These are phyloP conservation scores for Drosophila koepferae DNA, from an alignment of 2,888 invertebrate species.

Conservation along the genomic window DNA sequence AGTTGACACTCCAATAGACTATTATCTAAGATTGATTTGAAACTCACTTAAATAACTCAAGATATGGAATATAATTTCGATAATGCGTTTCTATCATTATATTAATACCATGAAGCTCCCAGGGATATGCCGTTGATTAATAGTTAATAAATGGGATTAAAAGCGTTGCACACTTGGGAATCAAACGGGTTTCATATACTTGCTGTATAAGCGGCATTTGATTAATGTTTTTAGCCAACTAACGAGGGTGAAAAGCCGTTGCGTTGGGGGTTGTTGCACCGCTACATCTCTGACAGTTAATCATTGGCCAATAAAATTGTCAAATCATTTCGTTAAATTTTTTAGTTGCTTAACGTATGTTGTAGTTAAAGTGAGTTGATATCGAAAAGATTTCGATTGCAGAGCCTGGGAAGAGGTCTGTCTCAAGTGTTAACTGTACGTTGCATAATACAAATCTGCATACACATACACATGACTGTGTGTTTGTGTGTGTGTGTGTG, in stretches of 20 bases:
- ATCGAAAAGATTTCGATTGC: conserved; percentile 13
- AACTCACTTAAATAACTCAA: neutral
- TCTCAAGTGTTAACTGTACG: conserved; percentile 62
- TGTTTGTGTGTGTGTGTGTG: conserved; percentile 39
- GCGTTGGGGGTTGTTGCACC: conserved; percentile 9
- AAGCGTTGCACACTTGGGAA: conserved; percentile 10
- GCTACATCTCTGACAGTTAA: neutral
- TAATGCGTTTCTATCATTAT: conserved; percentile 10
- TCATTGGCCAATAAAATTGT: neutral
- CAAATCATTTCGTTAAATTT: neutral
- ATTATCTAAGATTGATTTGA: neutral
- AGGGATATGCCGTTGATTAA: conserved; percentile 6
- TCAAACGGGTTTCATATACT: conserved; percentile 1
- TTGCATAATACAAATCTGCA: conserved; percentile 38
- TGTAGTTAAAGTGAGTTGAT: neutral
- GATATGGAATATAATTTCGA: conserved; percentile 7
- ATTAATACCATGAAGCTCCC: neutral
- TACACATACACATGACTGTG: neutral
- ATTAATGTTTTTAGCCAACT: conserved; percentile 19
- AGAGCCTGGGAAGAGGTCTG: conserved; percentile 27
- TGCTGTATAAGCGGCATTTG: conserved; percentile 7
- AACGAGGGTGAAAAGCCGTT: conserved; percentile 3
- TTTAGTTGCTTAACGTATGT: neutral
- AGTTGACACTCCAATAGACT: too few species aligned
- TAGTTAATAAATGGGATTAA: conserved; percentile 23